Evolutionary conservation across 2,888 invertebrate genomes (phyloP), one percentile per base, ranked within the genome.

Genomic region (Tridacna crocea): DNA sequence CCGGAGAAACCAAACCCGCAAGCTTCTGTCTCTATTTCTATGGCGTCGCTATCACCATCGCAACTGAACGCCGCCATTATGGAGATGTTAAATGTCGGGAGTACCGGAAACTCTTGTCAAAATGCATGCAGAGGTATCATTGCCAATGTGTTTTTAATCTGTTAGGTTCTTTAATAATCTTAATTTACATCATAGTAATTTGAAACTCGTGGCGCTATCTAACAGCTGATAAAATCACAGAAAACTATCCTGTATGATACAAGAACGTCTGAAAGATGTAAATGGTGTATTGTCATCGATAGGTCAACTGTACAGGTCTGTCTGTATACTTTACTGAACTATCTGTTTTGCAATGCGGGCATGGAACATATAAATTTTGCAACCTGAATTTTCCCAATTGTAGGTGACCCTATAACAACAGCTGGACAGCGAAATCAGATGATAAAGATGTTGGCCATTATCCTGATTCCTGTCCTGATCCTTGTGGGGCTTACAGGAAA

Each of bases 361-460:
- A 36, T 4, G 8, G 8, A 36, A 36, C 36, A 36, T 36, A 36
- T 8, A 36, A 36, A 36, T 36, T 36, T 36, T 2, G 36, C 36
- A 36, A 36, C 36, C 36, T 36, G 36, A 36, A 4, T 36, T 36
- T 11, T 11, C 55, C 55, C 19, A 4, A 3, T 65, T 65, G 0
- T 2, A 92, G 92, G 90, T 46, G 91, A 92, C 72, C 92, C 91
- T 1, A 91, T 91, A 36, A 92, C 92, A 0, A 89, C 88, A 17
- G 76, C 87, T 4, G 92, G 92, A 13, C 91, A 92, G 79, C 82
- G 90, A 24, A 89, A 91, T 75, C 91, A 92, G 87, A 83, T 92
- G 83, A 79, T 91, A 72, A 91, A 89, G 66, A 91, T 92, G 88
- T 82, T 91, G 73, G 87, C 89, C 12, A 90, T 92, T 17, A 89